These are phyloP conservation scores for Myotis pilosus DNA, from an alignment of 2,797 vertebrate species.

Conservation along the genomic window DNA sequence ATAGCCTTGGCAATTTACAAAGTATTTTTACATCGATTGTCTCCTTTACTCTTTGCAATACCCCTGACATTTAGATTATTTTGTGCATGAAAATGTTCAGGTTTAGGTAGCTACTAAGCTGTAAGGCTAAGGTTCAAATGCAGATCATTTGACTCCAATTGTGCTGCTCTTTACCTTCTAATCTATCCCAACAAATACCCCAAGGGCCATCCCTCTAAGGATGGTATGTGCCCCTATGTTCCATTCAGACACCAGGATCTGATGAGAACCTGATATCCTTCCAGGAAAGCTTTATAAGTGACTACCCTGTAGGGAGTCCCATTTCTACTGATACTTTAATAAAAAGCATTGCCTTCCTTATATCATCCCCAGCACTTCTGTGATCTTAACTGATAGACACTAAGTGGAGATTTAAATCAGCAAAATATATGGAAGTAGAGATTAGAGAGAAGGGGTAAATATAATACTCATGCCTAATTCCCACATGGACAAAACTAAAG, in stretches of 20 bases:
- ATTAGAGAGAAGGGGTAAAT: background rate
- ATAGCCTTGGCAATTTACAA: background rate
- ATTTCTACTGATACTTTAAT: background rate
- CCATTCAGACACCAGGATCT: background rate
- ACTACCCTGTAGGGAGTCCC: background rate
- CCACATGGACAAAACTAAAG: background rate
- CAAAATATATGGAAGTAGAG: background rate
- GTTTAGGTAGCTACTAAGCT: background rate
- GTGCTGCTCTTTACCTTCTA: background rate
- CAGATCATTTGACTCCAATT: background rate
- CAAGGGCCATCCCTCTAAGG: background rate
- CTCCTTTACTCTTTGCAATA: background rate
- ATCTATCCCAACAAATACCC: background rate
- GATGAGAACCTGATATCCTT: background rate
- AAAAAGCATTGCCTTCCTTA: background rate
- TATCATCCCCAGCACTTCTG: background rate
- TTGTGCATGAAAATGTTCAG: background rate
- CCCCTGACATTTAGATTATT: background rate
- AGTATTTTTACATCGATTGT: background rate
- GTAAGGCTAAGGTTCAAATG: background rate
- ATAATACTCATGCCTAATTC: background rate
- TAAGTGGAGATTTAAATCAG: background rate
- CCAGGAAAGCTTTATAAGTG: constrained; percentile 10
- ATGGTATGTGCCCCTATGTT: background rate
- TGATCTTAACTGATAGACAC: background rate